These are phyloP conservation scores for Charadrius vociferus DNA, from an alignment of 2,113 vertebrate species.

Conservation along the genomic window DNA sequence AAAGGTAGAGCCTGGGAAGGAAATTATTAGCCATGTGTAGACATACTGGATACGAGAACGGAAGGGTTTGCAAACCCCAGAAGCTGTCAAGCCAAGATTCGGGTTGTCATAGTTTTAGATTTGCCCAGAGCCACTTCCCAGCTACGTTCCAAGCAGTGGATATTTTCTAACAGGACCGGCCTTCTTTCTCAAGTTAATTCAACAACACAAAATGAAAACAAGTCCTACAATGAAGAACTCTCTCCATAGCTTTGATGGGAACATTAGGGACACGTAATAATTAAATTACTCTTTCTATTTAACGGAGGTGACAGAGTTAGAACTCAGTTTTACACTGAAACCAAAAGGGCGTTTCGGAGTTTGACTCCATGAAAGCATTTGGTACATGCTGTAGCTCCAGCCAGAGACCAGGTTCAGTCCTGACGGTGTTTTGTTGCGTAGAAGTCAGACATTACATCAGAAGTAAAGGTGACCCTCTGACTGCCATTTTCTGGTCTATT, in stretches of 20 bases:
- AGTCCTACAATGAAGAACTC: neutral
- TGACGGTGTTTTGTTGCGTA: neutral
- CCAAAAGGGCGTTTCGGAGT: rapidly evolving
- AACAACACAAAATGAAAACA: neutral
- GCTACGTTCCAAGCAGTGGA: neutral
- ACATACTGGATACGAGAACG: rapidly evolving
- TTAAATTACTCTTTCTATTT: neutral
- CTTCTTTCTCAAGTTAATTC: neutral
- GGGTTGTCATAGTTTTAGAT: neutral
- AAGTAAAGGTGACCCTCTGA: neutral
- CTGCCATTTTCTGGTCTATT: neutral
- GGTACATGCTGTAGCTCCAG: neutral
- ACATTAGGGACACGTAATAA: neutral
- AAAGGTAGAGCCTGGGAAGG: rapidly evolving
- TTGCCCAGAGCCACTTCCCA: neutral
- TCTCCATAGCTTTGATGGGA: neutral
- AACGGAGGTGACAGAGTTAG: rapidly evolving
- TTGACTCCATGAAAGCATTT: neutral
- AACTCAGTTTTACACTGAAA: neutral
- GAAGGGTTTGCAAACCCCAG: neutral
- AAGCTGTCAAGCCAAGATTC: neutral
- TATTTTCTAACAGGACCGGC: neutral
- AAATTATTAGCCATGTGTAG: neutral
- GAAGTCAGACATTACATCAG: neutral
- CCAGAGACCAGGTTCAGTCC: neutral